These are phyloP conservation scores for Sebastiscus albofasciatus DNA, from an alignment of 2,797 vertebrate species.

Conservation along the genomic window DNA sequence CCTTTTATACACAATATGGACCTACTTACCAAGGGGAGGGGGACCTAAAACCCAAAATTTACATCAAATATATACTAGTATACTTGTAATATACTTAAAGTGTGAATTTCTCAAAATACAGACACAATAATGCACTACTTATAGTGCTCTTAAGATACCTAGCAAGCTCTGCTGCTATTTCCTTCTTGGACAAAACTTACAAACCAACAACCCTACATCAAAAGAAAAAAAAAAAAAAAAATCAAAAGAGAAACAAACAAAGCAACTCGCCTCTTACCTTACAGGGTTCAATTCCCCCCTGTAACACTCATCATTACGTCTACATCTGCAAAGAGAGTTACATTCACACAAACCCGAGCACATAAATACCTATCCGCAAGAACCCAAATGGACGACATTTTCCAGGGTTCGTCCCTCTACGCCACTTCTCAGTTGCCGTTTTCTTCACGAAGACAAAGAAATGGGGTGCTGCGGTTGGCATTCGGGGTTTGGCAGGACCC, in stretches of 20 bases:
- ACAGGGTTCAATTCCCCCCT: conserved; percentile 87
- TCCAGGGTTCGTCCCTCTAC: conserved; percentile 98
- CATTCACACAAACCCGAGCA: conserved; percentile 99
- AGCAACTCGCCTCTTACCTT: conserved; percentile 91
- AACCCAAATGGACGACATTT: conserved; percentile 99
- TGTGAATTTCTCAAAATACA: conserved; percentile 51
- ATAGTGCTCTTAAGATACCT: conserved; percentile 47
- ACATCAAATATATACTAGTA: conserved; percentile 39
- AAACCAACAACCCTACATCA: conserved; percentile 66
- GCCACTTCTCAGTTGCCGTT: conserved; percentile 95
- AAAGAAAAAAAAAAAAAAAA: conserved; percentile 35
- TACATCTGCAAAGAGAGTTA: conserved; percentile 88
- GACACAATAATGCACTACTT: conserved; percentile 45
- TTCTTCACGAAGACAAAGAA: conserved; percentile 96
- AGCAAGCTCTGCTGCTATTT: conserved; percentile 56
- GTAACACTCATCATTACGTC: conserved; percentile 82
- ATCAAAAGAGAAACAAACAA: conserved; percentile 62
- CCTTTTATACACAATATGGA: conserved; percentile 52
- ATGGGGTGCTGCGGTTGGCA: conserved; percentile 93
- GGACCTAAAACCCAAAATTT: conserved; percentile 66
- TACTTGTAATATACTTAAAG: conserved; percentile 39
- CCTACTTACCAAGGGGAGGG: conserved; percentile 78
- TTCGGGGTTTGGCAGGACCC: conserved; percentile 95
- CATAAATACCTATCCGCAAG: conserved; percentile 99
- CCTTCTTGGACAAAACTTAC: conserved; percentile 59